Base-by-base conservation (phyloP, 2,113 vertebrate genomes). In the Morone chrysops region DNA sequence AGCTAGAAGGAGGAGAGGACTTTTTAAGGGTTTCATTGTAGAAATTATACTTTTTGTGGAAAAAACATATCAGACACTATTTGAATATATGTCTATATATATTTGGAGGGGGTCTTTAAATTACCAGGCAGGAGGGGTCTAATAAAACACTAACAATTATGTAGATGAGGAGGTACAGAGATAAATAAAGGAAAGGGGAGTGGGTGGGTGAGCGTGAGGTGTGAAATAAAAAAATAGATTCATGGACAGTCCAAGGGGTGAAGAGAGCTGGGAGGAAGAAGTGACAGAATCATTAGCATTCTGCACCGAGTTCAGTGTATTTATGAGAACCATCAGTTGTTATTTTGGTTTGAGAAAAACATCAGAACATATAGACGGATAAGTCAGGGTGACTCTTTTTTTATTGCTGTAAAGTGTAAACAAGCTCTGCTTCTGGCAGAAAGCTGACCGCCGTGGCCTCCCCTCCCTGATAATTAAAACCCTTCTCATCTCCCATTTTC, bases 341-440 rank as follows among this genome's bases (percentile, higher is more conserved):
- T 59, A 48, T 59, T 68, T 77, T 12, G 22, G 41, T 59, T 38
- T 67, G 41, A 62, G 14, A 36, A 61, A 10, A 41, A 59, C 53
- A 59, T 41, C n/a, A 59, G 18, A 48, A 22, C 22, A 57, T 68
- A 36, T 70, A 31, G 4, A 79, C 62, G n/a, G 8, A 25, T 40
- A 6, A 53, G 18, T 50, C 20, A 63, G 13, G 16, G 5, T 79
- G 31, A 18, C 54, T 17, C 31, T 69, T 48, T n/a, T 57, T n/a
- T 41, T 43, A 31, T 10, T 31, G 43, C 11, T 43, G 38, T 36
- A 16, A 54, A 12, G 14, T 43, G 60, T 50, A 9, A 53, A 25
- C 41, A 40, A 50, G 40, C 6, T 9, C 4, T 7, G 38, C 16
- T 45, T n/a, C 48, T 20, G 12, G 7, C 1, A 25, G 45, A 31